Percentiles rank a stretch among this genome's conserved stretches.
Conservation (phyloP, 2,797 vertebrate genomes). For the Knipowitschia caucasica region DNA sequence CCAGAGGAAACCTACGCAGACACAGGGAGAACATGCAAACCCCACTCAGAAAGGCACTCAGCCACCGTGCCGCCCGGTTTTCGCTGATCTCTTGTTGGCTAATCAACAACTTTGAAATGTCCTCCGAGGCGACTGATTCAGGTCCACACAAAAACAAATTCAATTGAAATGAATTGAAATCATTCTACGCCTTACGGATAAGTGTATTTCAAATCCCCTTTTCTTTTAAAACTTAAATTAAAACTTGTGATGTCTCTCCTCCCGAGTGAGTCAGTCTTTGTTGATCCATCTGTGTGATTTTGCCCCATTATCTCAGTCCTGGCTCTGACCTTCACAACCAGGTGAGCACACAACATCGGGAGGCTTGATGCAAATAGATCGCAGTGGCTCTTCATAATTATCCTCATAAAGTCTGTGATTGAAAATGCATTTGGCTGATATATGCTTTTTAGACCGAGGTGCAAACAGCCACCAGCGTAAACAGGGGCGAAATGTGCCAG, state of each 20-base stretch:
- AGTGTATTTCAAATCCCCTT: no score
- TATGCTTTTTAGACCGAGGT: conserved; percentile 35
- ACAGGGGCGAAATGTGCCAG: conserved; percentile 48
- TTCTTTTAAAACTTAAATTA: conserved; percentile 15
- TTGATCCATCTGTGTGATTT: conserved; percentile 19
- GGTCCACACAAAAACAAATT: no score
- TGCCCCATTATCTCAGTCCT: conserved; percentile 17
- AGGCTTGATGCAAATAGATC: conserved; percentile 16
- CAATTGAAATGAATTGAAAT: no score
- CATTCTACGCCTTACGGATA: no score
- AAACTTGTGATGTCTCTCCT: conserved; percentile 9
- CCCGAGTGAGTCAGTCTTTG: conserved; percentile 13
- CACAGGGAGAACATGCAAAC: no score
- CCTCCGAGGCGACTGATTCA: no score
- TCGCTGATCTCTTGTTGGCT: no score
- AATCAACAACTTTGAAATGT: no score
- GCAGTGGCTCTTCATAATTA: conserved; percentile 21
- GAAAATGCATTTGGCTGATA: conserved; percentile 53
- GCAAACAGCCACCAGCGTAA: conserved; percentile 65
- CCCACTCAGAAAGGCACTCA: no score
- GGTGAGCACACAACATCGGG: conserved; percentile 15
- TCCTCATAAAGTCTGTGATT: conserved; percentile 31
- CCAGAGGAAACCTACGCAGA: no score
- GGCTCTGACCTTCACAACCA: conserved; percentile 40
- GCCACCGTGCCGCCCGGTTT: no score